Conservation (phyloP, 2,888 invertebrate genomes). For the Habroteleia sp. region DNA sequence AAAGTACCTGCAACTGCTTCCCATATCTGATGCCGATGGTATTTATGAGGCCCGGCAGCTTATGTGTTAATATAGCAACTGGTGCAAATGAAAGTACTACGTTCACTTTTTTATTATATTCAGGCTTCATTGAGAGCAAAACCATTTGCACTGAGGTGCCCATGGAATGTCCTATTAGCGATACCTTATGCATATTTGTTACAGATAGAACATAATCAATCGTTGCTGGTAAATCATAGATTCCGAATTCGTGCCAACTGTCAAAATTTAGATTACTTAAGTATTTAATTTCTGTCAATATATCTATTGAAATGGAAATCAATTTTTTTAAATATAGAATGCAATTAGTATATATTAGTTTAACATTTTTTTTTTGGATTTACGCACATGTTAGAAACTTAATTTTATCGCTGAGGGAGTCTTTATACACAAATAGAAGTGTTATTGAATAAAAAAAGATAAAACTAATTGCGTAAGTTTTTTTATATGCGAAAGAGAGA, state of each 20-base stretch:
- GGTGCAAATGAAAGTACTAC: constrained; percentile 71
- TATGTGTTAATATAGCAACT: constrained; percentile 71
- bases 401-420: too few relatives aligned
- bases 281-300: too few relatives aligned
- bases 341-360: too few relatives aligned
- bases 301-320: too few relatives aligned
- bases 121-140: constrained; percentile 71
- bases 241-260: constrained; percentile 74
- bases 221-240: constrained; percentile 69
- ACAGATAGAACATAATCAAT: constrained; percentile 70
- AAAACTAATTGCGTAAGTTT: too few relatives aligned
- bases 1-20: constrained; percentile 69
- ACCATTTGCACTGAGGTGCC: constrained; percentile 71
- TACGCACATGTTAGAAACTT: too few relatives aligned
- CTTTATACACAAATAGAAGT: too few relatives aligned
- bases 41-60: constrained; percentile 68
- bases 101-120: constrained; percentile 73
- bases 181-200: constrained; percentile 68
- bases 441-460: too few relatives aligned
- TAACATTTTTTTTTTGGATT: too few relatives aligned
- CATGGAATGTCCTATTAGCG: constrained; percentile 74
- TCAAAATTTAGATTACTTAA: too few relatives aligned
- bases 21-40: constrained; percentile 69
- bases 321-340: too few relatives aligned
- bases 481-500: too few relatives aligned